Evolutionary conservation across 2,113 vertebrate species (phyloP), one percentile per base, ranked within the genome.

Genomic region (Eclectus roratus): DNA sequence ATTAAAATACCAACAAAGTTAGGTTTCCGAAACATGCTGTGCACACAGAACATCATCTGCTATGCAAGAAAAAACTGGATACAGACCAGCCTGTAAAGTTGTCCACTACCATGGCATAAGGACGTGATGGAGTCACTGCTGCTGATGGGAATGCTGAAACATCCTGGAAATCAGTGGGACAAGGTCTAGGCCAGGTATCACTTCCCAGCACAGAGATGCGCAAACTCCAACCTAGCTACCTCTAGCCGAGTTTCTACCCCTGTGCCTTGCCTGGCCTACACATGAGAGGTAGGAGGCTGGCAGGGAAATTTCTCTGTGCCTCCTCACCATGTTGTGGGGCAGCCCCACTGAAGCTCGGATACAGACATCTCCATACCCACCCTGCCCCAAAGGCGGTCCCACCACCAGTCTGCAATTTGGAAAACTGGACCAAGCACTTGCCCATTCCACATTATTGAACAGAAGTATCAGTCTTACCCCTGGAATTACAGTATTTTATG

Each of bases 11-110:
- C 29, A 41, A 41, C 39, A 41, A 41, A 21, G 8, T 31, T 17
- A 56, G 4, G 12, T 56, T 41, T 61, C 55, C 11, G 46, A 83
- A 27, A 52, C 10, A 35, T 3, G 5, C 9, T 47, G 23, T 7
- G 4, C 27, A 33, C 33, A 80, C 8, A 72, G 39, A 64, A 19
- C 0, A 2, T 47, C 10, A 43, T 25, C 24, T 35, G 35, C 11
- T 13, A 7, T 8, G 5, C 2, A 1, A 83, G 10, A n/a, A 47
- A 55, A 43, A 55, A 49, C 0, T 4, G 44, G 2, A 39, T n/a
- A 41, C 7, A 46, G 31, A 9, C 46, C 37, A 85, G 27, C 3
- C 46, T 1, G 0, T 28, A 16, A 16, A 46, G 50, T 9, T 19
- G 35, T 16, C 14, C 21, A 1, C 14, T 13, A n/a, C 28, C 8